phyloP scores from a whole-genome alignment of 2,888 invertebrate genomes.

The Leucophenga montana region DNA sequence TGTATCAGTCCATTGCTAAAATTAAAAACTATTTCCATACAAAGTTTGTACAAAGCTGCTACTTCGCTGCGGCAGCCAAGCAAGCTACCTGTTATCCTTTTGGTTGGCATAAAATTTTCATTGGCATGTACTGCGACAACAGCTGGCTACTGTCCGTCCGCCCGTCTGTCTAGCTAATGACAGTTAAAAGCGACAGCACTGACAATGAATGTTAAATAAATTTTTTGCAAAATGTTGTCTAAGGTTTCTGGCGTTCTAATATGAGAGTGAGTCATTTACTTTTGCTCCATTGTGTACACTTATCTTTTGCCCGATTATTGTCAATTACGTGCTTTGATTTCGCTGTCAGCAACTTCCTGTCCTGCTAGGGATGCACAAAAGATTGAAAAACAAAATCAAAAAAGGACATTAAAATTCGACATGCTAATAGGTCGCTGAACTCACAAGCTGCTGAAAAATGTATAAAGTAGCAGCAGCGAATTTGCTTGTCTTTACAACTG shows the following conservation, averaged over 20 bases:
- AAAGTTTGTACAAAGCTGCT: constrained; percentile 24
- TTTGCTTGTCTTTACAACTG: neutral
- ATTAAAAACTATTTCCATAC: constrained; percentile 64
- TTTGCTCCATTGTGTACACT: neutral
- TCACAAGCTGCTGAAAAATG: constrained; percentile 4
- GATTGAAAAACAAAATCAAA: too few relatives aligned
- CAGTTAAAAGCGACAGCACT: constrained; percentile 56
- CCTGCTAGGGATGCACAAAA: neutral
- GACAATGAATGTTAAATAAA: neutral
- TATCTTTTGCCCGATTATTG: neutral
- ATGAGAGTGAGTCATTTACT: neutral
- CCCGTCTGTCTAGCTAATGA: constrained; percentile 50
- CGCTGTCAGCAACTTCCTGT: neutral
- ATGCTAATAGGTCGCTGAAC: constrained; percentile 2
- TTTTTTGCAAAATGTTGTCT: neutral
- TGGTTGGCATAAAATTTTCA: constrained; percentile 59
- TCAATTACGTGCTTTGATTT: constrained; percentile 6
- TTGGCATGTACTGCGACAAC: constrained; percentile 53
- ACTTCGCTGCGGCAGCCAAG: constrained; percentile 31
- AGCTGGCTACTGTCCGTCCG: constrained; percentile 36
- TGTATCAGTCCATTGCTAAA: constrained; percentile 56
- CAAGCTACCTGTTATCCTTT: constrained; percentile 44
- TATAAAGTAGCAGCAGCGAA: neutral
- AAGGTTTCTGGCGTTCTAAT: too few relatives aligned
- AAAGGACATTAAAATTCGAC: neutral